Evolutionary conservation across 2,888 invertebrate genomes (phyloP), one percentile per base, ranked within the genome.

Genomic region (Helleia helle): DNA sequence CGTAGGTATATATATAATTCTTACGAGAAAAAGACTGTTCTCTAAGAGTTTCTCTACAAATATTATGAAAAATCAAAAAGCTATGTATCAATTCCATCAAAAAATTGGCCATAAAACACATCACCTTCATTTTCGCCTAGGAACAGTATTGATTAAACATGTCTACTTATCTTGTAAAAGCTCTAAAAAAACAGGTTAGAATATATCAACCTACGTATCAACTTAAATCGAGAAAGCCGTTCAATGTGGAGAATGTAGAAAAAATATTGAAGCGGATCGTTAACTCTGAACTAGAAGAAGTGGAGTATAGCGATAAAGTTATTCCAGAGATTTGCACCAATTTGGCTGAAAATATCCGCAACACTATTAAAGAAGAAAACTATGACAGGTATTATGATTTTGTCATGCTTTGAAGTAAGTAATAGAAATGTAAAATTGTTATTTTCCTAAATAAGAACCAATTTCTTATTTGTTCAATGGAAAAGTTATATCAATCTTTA

Each of bases 321-420:
- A 80, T 87, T 36, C 86, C 88, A 29, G 84, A 88, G 1, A 70
- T 87, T 38, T 84, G 89, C 45, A 79, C 88, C 4, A 85, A 71
- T 51, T 80, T 91, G 45, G 86, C 90, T 0, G 83, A 86, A 46
- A 87, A 85, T 31, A 88, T 92, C 46, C 85, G 88, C 22, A 74
- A 77, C 18, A 83, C 86, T 46, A 81, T 92, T 9, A 89, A 90
- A 65, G 88, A 87, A 62, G 83, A 90, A 59, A 86, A 89, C 46
- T 92, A 87, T 65, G 90, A 92, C 65, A 89, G 92, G 91, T 83
- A n/a, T n/a, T n/a, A n/a, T n/a, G n/a, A n/a, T n/a, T n/a, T n/a
- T n/a, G n/a, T n/a, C n/a, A n/a, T n/a, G n/a, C n/a, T n/a, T n/a
- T n/a, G n/a, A n/a, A n/a, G n/a, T n/a, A n/a, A n/a, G 14, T 31